Conservation (phyloP, 2,113 vertebrate species). For the Ameiurus melas region DNA sequence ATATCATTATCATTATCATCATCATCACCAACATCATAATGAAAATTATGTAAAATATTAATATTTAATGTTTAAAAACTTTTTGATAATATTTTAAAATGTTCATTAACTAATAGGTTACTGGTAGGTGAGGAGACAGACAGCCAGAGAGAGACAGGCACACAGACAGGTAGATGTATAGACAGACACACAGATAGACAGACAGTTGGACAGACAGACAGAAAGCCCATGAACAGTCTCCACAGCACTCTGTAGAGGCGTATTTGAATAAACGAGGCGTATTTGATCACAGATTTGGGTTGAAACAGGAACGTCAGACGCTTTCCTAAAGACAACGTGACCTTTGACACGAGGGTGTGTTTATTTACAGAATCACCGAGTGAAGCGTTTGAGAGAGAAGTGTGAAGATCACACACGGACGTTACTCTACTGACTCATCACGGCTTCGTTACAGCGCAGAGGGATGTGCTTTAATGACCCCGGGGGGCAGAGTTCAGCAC, state of each 20-base stretch:
- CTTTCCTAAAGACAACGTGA: slow-evolving; percentile 3
- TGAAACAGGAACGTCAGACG: not conserved
- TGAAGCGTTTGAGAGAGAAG: not conserved
- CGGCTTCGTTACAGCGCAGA: not conserved
- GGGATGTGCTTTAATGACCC: not conserved
- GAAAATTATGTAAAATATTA: no score
- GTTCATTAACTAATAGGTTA: not conserved
- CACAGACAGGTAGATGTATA: not conserved
- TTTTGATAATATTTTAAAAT: not conserved
- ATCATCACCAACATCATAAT: no score
- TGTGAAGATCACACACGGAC: not conserved
- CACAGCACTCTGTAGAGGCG: not conserved
- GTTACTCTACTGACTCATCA: not conserved
- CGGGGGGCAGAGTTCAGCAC: not conserved
- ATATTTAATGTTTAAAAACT: not conserved
- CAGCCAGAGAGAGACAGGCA: not conserved
- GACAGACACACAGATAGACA: no score
- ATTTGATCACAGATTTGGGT: not conserved
- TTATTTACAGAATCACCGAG: not conserved
- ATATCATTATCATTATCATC: no score
- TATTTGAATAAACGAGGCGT: no score
- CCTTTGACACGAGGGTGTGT: not conserved
- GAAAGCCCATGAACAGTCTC: not conserved
- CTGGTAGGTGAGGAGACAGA: not conserved
- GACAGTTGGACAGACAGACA: not conserved